Evolutionary conservation across 1,140 invertebrate genomes (phyloP), one percentile per base, ranked within the genome.

Genomic region (Lethrus apterus): DNA sequence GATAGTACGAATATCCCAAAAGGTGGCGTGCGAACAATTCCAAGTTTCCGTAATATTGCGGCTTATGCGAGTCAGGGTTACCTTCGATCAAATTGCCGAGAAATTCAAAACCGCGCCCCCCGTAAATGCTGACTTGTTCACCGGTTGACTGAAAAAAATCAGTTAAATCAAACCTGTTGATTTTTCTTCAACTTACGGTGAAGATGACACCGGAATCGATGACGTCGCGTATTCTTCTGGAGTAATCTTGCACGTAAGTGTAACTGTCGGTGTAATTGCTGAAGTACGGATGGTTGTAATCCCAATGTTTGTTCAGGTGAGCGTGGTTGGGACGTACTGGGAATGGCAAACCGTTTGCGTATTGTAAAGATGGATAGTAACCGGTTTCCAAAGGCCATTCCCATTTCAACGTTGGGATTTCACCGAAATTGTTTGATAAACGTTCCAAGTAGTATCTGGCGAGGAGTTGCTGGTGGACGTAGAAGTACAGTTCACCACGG

Each of bases 391-490:
- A 1, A 7, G 11, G 21, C 17, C 5, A 18, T 4, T 11, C 3
- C 8, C 8, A 3, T 4, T 4, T 42, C 51, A 82, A 67, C 8
- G 70, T 65, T 5, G 73, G 68, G 44, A 84, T 75, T 50, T 80
- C 75, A 23, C 74, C 76, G 15, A 79, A 57, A 23, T 73, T 73
- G 49, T 81, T 76, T 4, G 79, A 76, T 29, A 83, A 56, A 52
- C 81, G 74, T 60, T 86, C 81, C 59, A 83, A 58, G 48, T 83
- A 76, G 64, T 83, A 84, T 48, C 79, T 74, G 24, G 70, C 65
- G 33, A 82, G 34, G 1, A 83, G 40, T 59, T 79, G 75, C 48
- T 79, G 77, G 43, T 78, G 71, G 2, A 62, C 50, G 52, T 67
- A 76, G 58, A 75, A 76, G 56, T 70, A 80, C 4, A 65, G 59